These are phyloP conservation scores for Poeciliopsis occidentalis DNA, from an alignment of 2,113 vertebrate genomes.

Conservation along the genomic window DNA sequence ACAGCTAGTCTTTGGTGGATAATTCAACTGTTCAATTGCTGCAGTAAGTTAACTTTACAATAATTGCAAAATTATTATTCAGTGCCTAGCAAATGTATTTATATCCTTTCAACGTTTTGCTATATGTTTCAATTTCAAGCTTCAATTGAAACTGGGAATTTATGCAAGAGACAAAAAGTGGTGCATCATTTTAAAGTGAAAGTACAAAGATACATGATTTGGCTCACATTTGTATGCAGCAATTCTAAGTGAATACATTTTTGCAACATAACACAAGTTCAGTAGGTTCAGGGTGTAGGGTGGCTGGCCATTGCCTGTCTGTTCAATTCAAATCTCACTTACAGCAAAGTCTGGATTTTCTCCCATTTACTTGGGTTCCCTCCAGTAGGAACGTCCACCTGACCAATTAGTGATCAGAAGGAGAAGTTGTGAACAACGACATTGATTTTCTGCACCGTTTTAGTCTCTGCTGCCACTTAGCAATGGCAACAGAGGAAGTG, in stretches of 20 bases:
- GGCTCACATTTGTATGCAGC: too few species aligned
- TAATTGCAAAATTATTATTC: slow-evolving; percentile 11
- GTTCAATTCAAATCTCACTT: too few species aligned
- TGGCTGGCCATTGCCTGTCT: too few species aligned
- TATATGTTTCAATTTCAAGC: too few species aligned
- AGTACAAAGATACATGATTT: background rate
- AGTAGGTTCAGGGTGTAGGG: background rate
- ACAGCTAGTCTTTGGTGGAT: slow-evolving; percentile 31
- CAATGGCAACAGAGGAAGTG: too few species aligned
- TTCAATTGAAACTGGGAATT: background rate
- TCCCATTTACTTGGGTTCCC: too few species aligned
- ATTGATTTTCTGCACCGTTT: too few species aligned
- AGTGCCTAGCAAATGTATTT: background rate
- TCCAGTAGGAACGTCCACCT: too few species aligned
- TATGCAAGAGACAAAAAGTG: background rate
- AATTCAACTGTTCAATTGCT: slow-evolving; percentile 31
- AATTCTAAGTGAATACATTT: background rate
- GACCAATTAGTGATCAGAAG: too few species aligned
- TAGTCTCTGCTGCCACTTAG: too few species aligned
- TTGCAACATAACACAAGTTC: background rate
- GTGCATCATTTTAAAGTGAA: background rate
- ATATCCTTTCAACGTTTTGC: background rate
- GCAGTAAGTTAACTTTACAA: slow-evolving; percentile 14
- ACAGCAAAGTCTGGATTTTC: too few species aligned
- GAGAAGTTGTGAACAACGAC: too few species aligned